These are phyloP conservation scores for Megaptera novaeangliae DNA, from an alignment of 2,113 vertebrate species.

Conservation along the genomic window DNA sequence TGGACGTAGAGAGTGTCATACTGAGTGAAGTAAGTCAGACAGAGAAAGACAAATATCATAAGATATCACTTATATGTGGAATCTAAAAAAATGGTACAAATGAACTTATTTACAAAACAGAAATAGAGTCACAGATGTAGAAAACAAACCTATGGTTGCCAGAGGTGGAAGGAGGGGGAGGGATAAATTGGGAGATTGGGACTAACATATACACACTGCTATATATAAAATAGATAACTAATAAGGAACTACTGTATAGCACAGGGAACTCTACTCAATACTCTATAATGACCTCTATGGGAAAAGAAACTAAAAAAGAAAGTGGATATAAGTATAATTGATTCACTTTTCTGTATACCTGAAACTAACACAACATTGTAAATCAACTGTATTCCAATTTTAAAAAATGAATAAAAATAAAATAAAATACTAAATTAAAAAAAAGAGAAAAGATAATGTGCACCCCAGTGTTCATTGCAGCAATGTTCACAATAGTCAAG, in stretches of 20 bases:
- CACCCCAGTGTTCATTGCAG: background rate
- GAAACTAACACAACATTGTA: background rate
- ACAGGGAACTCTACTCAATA: background rate
- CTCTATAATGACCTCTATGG: background rate
- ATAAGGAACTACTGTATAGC: background rate
- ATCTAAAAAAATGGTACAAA: background rate
- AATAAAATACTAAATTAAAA: background rate
- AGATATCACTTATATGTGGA: background rate
- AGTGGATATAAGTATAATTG: background rate
- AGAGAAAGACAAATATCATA: background rate
- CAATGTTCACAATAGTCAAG: background rate
- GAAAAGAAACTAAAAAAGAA: background rate
- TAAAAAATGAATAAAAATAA: background rate
- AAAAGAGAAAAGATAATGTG: background rate
- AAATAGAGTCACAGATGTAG: background rate
- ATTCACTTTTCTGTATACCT: background rate
- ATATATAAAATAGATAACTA: background rate
- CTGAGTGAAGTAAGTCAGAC: background rate
- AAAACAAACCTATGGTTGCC: background rate
- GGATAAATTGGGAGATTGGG: background rate
- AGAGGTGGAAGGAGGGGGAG: background rate
- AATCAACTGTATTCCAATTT: background rate
- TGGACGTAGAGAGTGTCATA: background rate
- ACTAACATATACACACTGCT: background rate
- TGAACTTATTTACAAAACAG: background rate